A percentile compares a stretch with the other conserved stretches of the same genome.
These are phyloP conservation scores for Drosophila emarginata DNA, from an alignment of 2,888 invertebrate species.

Conservation along the genomic window DNA sequence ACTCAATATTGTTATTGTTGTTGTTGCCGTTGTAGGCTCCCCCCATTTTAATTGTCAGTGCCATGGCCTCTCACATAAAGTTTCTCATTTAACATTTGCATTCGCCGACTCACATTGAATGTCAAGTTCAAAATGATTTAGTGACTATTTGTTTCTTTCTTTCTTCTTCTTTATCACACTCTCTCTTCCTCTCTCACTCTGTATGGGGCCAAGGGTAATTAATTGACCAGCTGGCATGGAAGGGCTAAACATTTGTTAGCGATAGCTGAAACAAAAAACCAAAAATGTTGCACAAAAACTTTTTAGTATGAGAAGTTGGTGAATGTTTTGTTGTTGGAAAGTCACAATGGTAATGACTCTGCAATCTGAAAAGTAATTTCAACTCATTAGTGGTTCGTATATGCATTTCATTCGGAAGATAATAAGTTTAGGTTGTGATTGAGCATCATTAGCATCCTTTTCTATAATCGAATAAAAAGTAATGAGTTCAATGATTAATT, in stretches of 20 bases:
- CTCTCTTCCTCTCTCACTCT: neutral
- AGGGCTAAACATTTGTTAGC: constrained; percentile 20
- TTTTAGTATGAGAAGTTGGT: constrained; percentile 1
- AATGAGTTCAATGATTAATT: neutral
- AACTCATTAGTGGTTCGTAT: neutral
- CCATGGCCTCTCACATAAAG: constrained; percentile 51
- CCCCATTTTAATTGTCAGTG: constrained; percentile 44
- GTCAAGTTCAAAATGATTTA: constrained; percentile 75
- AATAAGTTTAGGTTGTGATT: neutral
- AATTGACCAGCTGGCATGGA: constrained; percentile 58
- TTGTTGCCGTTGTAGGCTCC: constrained; percentile 15
- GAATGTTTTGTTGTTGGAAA: constrained; percentile 8
- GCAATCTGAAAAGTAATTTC: neutral
- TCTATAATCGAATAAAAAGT: neutral
- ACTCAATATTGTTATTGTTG: neutral
- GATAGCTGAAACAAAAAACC: constrained; percentile 17
- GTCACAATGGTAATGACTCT: neutral
- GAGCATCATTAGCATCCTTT: neutral
- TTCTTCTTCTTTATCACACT: neutral
- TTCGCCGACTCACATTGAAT: constrained; percentile 54
- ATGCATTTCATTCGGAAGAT: neutral
- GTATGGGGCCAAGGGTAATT: constrained; percentile 48
- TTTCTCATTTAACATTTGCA: constrained; percentile 49
- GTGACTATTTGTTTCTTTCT: constrained; percentile 47
- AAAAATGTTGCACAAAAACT: constrained; percentile 15